phyloP scores from a whole-genome alignment of 2,797 vertebrate genomes.

The Austrolebias charrua region DNA sequence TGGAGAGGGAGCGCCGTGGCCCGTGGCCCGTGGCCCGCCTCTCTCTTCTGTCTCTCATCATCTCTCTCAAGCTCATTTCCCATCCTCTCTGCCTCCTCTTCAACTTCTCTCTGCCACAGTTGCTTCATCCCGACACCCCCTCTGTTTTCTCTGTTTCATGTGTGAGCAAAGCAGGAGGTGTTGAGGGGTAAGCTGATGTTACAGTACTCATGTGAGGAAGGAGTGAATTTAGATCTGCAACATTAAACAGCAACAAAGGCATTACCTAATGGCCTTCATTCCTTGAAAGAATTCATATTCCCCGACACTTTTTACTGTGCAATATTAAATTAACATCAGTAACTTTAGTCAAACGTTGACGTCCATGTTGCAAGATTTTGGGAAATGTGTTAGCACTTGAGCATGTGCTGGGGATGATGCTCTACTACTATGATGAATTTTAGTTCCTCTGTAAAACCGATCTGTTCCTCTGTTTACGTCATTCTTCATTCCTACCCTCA shows the following conservation, averaged over 20 bases:
- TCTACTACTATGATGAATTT: too few relatives aligned
- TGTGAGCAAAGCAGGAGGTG: constrained; percentile 17
- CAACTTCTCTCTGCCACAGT: constrained; percentile 32
- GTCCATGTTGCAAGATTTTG: too few relatives aligned
- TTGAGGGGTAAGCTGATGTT: constrained; percentile 17
- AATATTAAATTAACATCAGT: too few relatives aligned
- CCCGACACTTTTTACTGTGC: too few relatives aligned
- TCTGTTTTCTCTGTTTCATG: constrained; percentile 15
- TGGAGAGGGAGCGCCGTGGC: constrained; percentile 53
- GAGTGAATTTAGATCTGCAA: constrained; percentile 10
- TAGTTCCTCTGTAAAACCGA: too few relatives aligned
- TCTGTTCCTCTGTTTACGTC: too few relatives aligned
- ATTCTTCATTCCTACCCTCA: too few relatives aligned
- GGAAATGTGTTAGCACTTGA: too few relatives aligned
- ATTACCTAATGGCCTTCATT: neutral
- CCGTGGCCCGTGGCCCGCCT: constrained; percentile 50
- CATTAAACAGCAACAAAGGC: neutral
- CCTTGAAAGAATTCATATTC: too few relatives aligned
- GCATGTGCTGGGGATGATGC: too few relatives aligned
- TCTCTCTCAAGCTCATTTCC: constrained; percentile 57
- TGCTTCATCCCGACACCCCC: neutral
- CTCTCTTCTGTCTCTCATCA: constrained; percentile 59
- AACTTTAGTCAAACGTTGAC: too few relatives aligned
- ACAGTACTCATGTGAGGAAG: constrained; percentile 13
- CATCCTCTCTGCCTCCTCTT: constrained; percentile 44